Percentiles rank a stretch among this genome's conserved stretches.
These are phyloP conservation scores for Trachythela sp. DNA, from an alignment of 64 coral and sea anemone genomes.

Conservation along the genomic window DNA sequence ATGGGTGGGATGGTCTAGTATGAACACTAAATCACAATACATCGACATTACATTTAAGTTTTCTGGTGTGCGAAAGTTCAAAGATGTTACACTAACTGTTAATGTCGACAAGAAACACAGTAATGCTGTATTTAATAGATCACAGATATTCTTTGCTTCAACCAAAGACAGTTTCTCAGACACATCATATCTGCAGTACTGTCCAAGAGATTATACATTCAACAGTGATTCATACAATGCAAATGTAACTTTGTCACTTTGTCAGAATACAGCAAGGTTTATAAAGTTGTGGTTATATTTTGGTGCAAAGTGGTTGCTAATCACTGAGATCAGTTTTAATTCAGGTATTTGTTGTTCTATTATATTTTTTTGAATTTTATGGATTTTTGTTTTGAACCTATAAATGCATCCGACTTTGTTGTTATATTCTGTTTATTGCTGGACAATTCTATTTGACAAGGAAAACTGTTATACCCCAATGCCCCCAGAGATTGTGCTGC, in stretches of 20 bases:
- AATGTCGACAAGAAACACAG: neutral
- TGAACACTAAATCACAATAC: neutral
- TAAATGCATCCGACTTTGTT: no score
- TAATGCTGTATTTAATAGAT: neutral
- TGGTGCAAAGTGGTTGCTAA: neutral
- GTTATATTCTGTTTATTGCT: no score
- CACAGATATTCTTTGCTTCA: neutral
- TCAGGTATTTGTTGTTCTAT: neutral
- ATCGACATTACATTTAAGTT: neutral
- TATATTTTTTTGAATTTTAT: no score
- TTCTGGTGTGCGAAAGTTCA: neutral
- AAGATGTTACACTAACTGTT: neutral
- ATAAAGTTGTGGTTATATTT: neutral
- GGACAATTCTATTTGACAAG: no score
- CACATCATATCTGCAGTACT: neutral
- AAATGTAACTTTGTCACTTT: conserved; percentile 1
- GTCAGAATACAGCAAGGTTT: neutral
- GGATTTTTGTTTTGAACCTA: no score
- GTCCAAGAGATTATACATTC: neutral
- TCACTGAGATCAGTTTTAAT: conserved; percentile 1
- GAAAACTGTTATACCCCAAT: no score
- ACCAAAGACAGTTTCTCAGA: neutral
- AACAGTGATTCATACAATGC: neutral
- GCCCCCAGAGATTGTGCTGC: no score
- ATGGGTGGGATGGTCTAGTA: neutral